Evolutionary conservation across 2,113 vertebrate species (phyloP), one percentile per base, ranked within the genome.

Genomic region (Periophthalmus modestus): DNA sequence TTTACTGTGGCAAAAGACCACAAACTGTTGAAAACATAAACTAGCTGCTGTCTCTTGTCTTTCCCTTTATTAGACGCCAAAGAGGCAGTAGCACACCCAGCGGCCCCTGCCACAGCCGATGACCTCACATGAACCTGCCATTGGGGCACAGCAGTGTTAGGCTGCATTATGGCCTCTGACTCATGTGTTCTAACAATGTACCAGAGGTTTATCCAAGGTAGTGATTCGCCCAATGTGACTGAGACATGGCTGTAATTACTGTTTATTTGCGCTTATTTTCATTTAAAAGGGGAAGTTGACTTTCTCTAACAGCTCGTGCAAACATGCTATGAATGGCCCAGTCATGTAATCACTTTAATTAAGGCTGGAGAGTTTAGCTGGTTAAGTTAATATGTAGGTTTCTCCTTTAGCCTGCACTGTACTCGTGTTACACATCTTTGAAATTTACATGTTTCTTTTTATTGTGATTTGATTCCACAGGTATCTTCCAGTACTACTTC

Each of bases 181-280:
- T 91, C 92, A 90, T 54, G 77, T 52, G 33, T 77, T 81, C 78
- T 87, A 85, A 86, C 81, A 66, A 80, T 66, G 78, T 87, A 82
- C 75, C 80, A 75, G 76, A 89, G 89, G 85, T 92, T 93, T 92
- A 92, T 91, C 83, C 88, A 85, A 90, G 72, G 87, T 92, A 89
- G 91, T 92, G 90, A 92, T 92, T 93, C 82, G 39, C 88, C 82
- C 87, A 82, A 89, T 82, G 76, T 83, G 93, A 93, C 88, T 91
- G 88, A 90, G 89, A 74, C 82, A 86, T 82, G 76, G 46, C 68
- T 92, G 83, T 93, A 93, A 94, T 93, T 92, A 91, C 79, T 84
- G 89, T 88, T 94, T 93, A 92, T 94, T 93, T 93, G 92, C 85
- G 89, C 86, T 91, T 94, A 93, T 93, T 94, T 94, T 92, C 78